Evolutionary conservation across 1,140 invertebrate genomes (phyloP).

Genomic region (Diuraphis noxia): DNA sequence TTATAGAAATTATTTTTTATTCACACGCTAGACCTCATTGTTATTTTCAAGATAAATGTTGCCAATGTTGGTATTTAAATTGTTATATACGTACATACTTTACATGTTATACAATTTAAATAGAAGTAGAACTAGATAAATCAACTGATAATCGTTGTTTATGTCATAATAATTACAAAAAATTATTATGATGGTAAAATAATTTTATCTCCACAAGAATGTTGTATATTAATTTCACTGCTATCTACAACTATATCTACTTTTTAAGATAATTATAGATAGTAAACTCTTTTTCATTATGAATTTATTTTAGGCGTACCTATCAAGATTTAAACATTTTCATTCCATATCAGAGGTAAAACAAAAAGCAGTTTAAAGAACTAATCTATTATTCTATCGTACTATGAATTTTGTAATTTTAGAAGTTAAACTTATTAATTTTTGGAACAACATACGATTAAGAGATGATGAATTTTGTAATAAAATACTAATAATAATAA

Average conservation of each 20-base stretch:
- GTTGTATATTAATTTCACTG: neutral
- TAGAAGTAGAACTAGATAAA: neutral
- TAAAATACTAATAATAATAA: neutral
- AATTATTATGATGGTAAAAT: neutral
- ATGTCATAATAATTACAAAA: neutral
- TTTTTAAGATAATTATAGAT: neutral
- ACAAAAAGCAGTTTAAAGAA: neutral
- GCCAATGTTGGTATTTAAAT: neutral
- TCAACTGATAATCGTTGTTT: neutral
- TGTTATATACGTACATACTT: neutral
- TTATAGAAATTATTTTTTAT: neutral
- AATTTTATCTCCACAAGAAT: constrained; percentile 27
- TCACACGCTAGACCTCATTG: neutral
- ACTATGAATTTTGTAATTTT: neutral
- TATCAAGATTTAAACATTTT: neutral
- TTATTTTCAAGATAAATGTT: neutral
- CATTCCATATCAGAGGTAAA: neutral
- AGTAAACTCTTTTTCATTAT: neutral
- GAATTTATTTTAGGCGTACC: neutral
- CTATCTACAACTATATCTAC: neutral
- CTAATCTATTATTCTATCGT: neutral
- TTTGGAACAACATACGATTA: neutral
- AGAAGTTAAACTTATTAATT: neutral
- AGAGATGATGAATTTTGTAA: neutral
- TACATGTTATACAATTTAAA: neutral